Percentiles rank a stretch among this genome's conserved stretches.
Evolutionary conservation across 1,140 invertebrate species (phyloP).

Genomic region (Cecropterus lyciades): DNA sequence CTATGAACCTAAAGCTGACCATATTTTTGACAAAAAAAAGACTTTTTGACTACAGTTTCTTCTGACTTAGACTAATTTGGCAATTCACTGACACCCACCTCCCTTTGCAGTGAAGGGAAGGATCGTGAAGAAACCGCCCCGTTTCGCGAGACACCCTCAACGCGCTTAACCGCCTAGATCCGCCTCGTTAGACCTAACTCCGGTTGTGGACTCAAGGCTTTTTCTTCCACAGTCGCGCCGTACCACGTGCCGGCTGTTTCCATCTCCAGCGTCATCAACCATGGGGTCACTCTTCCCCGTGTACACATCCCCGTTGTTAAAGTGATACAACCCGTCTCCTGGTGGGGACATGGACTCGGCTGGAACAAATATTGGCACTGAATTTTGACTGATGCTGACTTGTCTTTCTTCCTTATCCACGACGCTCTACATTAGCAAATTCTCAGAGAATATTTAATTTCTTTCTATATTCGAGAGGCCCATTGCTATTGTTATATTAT

Average conservation of each 20-base stretch:
- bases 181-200: constrained; percentile 27
- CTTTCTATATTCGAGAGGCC: too few species aligned
- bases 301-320: constrained; percentile 46
- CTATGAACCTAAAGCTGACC: too few species aligned
- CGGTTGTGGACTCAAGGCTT: constrained; percentile 45
- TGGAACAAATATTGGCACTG: constrained; percentile 26
- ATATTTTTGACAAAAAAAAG: too few species aligned
- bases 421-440: not conserved
- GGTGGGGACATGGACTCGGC: constrained; percentile 36
- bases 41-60: too few species aligned
- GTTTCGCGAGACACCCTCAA: constrained; percentile 44
- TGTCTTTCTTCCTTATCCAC: not conserved
- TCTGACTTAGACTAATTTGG: not conserved
- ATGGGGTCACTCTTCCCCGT: constrained; percentile 51
- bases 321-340: constrained; percentile 43
- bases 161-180: constrained; percentile 40
- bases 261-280: constrained; percentile 57
- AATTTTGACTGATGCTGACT: too few species aligned
- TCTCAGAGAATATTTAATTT: too few species aligned
- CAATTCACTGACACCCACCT: constrained; percentile 43
- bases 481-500: too few species aligned
- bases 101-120: constrained; percentile 56
- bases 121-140: constrained; percentile 46
- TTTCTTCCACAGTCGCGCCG: constrained; percentile 50
- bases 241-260: constrained; percentile 43